A percentile compares a stretch with the other conserved stretches of the same genome.
These are phyloP conservation scores for Parnassius apollo DNA, from an alignment of 2,888 invertebrate species.

Conservation along the genomic window DNA sequence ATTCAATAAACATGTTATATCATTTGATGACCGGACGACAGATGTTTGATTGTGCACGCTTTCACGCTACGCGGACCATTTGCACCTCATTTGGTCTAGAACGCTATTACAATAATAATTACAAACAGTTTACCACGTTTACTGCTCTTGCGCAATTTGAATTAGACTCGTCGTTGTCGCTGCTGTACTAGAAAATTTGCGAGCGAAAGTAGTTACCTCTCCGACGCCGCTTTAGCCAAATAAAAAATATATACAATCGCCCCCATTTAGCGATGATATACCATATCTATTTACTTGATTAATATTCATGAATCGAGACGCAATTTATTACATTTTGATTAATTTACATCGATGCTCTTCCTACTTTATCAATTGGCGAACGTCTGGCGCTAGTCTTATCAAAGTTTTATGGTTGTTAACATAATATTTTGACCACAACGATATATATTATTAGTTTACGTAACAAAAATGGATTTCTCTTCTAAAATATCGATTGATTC, in stretches of 20 bases:
- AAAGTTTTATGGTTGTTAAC: conserved; percentile 9
- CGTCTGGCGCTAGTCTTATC: neutral
- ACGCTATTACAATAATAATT: conserved; percentile 70
- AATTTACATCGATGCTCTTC: conserved; percentile 13
- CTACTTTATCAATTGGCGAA: conserved; percentile 8
- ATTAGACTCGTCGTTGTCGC: conserved; percentile 25
- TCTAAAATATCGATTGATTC: conserved; percentile 16
- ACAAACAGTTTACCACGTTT: conserved; percentile 54
- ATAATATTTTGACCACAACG: conserved; percentile 15
- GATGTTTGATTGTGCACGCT: conserved; percentile 40
- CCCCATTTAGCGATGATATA: conserved; percentile 2
- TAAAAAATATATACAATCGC: conserved; percentile 2
- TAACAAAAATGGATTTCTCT: conserved; percentile 21
- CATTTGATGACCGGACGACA: conserved; percentile 31
- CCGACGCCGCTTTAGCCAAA: conserved; percentile 24
- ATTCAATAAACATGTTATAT: conserved; percentile 20
- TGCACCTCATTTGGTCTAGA: conserved; percentile 53
- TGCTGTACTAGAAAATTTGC: conserved; percentile 60
- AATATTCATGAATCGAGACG: conserved; percentile 13
- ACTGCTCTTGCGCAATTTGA: conserved; percentile 20
- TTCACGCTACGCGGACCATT: conserved; percentile 43
- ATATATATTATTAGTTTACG: conserved; percentile 13
- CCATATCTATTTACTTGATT: conserved; percentile 9
- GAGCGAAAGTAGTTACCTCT: conserved; percentile 58
- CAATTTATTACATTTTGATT: conserved; percentile 18